Evolutionary conservation across 2,888 invertebrate genomes (phyloP), one percentile per base, ranked within the genome.

Genomic region (Andricus curvator): DNA sequence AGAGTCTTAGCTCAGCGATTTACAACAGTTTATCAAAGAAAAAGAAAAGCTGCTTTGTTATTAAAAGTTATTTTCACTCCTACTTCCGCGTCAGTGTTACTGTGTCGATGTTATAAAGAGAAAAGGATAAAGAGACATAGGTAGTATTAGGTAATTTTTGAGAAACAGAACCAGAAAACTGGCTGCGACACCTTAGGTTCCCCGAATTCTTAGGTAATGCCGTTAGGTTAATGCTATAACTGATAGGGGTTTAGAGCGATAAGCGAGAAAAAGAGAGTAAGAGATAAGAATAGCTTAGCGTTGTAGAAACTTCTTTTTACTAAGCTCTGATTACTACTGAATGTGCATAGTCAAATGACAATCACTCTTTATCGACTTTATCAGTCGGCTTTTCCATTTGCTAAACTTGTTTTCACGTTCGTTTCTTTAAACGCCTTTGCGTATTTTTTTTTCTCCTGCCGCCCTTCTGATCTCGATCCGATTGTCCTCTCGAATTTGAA

Each of bases 341-440:
- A 88, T 86, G 87, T 89, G 89, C 90, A 90, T 89, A 90, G 88
- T 90, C 89, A 87, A 90, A 91, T 90, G 92, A 92, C 92, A 92
- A 92, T 92, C 92, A 92, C 90, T 91, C 88, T 89, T 85, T 90
- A 91, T 88, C 85, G 88, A 91, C 87, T 87, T 89, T 87, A 84
- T 87, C 85, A 88, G 86, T 88, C 83, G 85, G 84, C 81, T 84
- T 80, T 86, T 79, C 81, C 80, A 70, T 76, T 83, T 80, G 62
- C 70, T 25, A 68, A 66, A 64, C 17, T 60, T 60, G 11, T 66
- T 77, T 65, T 83, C 78, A 79, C 62, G 64, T 79, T 77, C 81
- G 78, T 79, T 79, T 79, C 68, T 67, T 81, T 78, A 37, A 78
- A 56, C 76, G 78, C 77, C 67, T 81, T 80, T 29, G n/a, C 74